Evolutionary conservation across 2,113 vertebrate genomes (phyloP).

Genomic region (Corythornis madagascariensis): DNA sequence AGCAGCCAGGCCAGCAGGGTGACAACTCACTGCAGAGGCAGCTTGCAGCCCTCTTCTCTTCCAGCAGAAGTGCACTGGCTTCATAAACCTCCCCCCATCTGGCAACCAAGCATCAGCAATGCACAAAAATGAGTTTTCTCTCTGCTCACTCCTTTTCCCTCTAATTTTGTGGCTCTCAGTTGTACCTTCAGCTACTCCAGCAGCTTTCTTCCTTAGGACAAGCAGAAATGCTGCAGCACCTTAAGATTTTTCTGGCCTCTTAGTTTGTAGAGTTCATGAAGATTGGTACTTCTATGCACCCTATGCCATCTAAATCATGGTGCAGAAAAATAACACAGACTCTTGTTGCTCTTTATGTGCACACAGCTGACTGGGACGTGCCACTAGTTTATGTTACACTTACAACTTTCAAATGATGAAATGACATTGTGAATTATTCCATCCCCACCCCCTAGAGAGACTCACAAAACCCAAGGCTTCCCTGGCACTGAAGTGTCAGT

Average conservation of each 20-base stretch:
- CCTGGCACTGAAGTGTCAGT: neutral
- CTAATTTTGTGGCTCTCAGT: neutral
- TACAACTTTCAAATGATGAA: neutral
- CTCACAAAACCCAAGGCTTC: neutral
- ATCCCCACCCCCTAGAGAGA: neutral
- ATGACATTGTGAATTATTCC: neutral
- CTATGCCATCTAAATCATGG: neutral
- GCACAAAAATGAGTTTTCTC: neutral
- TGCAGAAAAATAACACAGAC: neutral
- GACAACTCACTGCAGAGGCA: neutral
- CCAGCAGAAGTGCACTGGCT: neutral
- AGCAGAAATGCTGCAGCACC: neutral
- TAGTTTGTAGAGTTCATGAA: neutral
- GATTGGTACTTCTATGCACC: neutral
- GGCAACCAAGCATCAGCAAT: neutral
- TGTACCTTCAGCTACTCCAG: neutral
- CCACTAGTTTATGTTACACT: neutral
- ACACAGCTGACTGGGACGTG: neutral
- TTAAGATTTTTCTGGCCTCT: neutral
- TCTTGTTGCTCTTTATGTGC: neutral
- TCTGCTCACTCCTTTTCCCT: neutral
- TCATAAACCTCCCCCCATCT: neutral
- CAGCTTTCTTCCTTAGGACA: neutral
- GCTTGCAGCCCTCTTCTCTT: neutral
- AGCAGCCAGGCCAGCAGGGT: neutral